Percentiles rank a stretch among this genome's conserved stretches.
phyloP scores from a whole-genome alignment of 2,113 vertebrate genomes.

The Perognathus longimembris region DNA sequence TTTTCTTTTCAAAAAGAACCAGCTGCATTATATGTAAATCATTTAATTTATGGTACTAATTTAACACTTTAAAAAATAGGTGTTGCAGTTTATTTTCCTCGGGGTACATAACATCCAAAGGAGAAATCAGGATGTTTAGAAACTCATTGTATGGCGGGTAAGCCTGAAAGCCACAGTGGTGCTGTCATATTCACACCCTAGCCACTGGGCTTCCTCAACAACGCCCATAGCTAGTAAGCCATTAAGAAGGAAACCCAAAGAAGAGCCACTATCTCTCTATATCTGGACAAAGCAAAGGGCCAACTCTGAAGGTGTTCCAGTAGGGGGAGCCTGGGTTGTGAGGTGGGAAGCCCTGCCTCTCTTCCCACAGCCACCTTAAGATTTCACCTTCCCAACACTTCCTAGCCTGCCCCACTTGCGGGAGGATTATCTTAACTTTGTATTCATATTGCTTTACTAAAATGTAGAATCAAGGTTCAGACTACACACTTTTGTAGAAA shows the following conservation, averaged over 20 bases:
- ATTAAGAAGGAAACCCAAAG: neutral
- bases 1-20: slow-evolving; percentile 55
- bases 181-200: rapidly evolving
- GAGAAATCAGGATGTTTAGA: neutral
- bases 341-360: neutral
- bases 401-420: neutral
- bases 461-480: neutral
- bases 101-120: neutral
- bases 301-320: neutral
- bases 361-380: rapidly evolving
- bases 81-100: slow-evolving; percentile 70
- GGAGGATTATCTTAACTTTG: neutral
- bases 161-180: neutral
- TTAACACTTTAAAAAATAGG: slow-evolving; percentile 47
- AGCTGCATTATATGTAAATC: slow-evolving; percentile 62
- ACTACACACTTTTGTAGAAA: neutral
- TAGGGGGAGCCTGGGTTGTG: neutral
- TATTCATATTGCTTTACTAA: neutral
- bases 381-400: neutral
- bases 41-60: slow-evolving; percentile 33
- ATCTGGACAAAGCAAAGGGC: no score
- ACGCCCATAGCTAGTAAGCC: no score
- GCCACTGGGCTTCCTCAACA: neutral
- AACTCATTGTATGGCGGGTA: neutral
- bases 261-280: neutral